Percentiles rank a stretch among this genome's conserved stretches.
Evolutionary conservation across 2,797 vertebrate genomes (phyloP).

Genomic region (Crocodylus rhombifer): DNA sequence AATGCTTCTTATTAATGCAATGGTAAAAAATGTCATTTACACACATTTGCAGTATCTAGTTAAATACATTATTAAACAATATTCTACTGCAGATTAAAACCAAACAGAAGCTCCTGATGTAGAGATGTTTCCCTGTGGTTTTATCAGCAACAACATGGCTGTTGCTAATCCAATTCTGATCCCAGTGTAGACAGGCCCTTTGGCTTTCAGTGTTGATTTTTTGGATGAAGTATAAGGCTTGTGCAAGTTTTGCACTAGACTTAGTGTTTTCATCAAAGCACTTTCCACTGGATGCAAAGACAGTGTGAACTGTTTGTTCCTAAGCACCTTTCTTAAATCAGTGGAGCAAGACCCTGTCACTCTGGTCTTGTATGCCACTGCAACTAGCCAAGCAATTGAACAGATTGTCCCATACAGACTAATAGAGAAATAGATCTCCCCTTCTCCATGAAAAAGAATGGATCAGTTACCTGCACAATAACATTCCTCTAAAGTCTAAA

Average conservation of each 20-base stretch:
- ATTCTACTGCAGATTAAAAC: constrained; percentile 51
- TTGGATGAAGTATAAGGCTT: constrained; percentile 51
- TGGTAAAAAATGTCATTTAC: constrained; percentile 38
- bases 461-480: background rate
- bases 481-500: background rate
- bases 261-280: constrained; percentile 59
- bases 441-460: background rate
- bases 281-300: constrained; percentile 40
- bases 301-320: constrained; percentile 39
- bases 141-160: constrained; percentile 51
- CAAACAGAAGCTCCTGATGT: constrained; percentile 69
- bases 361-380: background rate
- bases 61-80: constrained; percentile 62
- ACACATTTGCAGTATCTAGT: constrained; percentile 47
- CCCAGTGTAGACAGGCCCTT: constrained; percentile 40
- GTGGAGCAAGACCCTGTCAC: constrained; percentile 24
- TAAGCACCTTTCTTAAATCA: constrained; percentile 27
- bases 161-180: constrained; percentile 40
- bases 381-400: background rate
- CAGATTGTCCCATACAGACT: background rate
- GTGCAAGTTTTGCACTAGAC: background rate
- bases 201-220: constrained; percentile 57
- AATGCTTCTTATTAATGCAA: constrained; percentile 59
- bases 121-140: constrained; percentile 56
- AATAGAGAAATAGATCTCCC: background rate